Evolutionary conservation across 2,113 vertebrate species (phyloP).

Genomic region (Rhodinocichla rosea): DNA sequence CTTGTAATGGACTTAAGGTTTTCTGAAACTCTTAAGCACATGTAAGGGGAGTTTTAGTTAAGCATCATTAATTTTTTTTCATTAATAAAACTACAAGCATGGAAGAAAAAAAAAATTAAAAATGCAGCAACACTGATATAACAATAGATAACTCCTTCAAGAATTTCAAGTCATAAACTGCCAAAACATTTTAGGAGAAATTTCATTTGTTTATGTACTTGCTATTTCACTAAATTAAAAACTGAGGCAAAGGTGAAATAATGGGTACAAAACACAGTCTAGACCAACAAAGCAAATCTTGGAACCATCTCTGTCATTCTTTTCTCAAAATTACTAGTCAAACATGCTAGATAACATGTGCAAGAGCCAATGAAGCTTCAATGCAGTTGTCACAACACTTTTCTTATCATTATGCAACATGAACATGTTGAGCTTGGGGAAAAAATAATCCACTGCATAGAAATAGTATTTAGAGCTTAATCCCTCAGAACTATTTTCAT

Average conservation of each 20-base stretch:
- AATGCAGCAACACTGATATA: not conserved
- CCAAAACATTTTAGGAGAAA: not conserved
- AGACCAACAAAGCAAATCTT: not conserved
- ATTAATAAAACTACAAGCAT: not conserved
- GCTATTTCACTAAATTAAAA: not conserved
- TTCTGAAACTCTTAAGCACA: not conserved
- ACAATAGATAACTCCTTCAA: not conserved
- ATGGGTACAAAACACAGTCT: not conserved
- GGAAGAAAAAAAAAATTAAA: not conserved
- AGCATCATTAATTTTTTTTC: not conserved
- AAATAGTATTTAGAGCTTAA: conserved; percentile 55
- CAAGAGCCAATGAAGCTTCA: not conserved
- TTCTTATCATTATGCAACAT: conserved; percentile 50
- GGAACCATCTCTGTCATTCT: not conserved
- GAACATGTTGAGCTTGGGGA: conserved; percentile 8
- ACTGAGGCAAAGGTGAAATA: not conserved
- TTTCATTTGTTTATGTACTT: not conserved
- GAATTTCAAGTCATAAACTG: not conserved
- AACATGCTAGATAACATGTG: not conserved
- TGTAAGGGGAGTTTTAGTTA: not conserved
- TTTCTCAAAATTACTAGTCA: not conserved
- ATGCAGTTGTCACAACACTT: conserved; percentile 4
- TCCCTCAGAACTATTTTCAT: conserved; percentile 52
- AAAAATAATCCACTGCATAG: conserved; percentile 55
- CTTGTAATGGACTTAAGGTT: not conserved